Evolutionary conservation across 1,140 invertebrate genomes (phyloP).

Genomic region (Drosophila arawakana): DNA sequence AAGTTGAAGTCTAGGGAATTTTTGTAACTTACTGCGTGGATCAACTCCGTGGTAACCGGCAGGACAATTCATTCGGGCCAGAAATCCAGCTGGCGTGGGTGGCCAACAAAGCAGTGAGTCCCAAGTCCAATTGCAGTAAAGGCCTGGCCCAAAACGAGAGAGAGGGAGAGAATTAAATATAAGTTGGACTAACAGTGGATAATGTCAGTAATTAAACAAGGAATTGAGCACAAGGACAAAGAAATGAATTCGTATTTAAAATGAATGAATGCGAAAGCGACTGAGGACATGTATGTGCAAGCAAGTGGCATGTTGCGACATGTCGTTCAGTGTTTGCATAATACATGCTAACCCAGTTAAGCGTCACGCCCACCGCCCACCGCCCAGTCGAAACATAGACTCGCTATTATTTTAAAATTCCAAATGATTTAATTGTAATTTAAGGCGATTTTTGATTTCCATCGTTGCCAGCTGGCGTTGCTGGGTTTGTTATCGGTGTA

Average conservation of each 20-base stretch:
- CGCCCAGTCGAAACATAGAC: no score
- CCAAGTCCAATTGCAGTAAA: slow-evolving; percentile 89
- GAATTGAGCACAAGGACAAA: slow-evolving; percentile 17
- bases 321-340: not conserved
- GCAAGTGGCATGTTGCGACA: not conserved
- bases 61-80: slow-evolving; percentile 89
- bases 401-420: not conserved
- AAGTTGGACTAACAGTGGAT: not conserved
- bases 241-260: not conserved
- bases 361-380: no score
- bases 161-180: not conserved
- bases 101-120: slow-evolving; percentile 92
- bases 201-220: slow-evolving; percentile 16
- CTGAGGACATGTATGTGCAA: not conserved
- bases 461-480: not conserved
- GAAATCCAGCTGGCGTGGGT: slow-evolving; percentile 87
- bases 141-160: slow-evolving; percentile 35
- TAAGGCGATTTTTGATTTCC: not conserved
- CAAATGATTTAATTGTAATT: slow-evolving; percentile 9
- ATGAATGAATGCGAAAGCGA: not conserved
- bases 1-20: no score
- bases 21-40: slow-evolving; percentile 88
- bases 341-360: slow-evolving; percentile 1
- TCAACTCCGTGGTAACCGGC: slow-evolving; percentile 88
- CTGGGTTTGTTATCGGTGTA: not conserved